These are phyloP conservation scores for Petrocephalus sullivani DNA, from an alignment of 2,797 vertebrate genomes.

Conservation along the genomic window DNA sequence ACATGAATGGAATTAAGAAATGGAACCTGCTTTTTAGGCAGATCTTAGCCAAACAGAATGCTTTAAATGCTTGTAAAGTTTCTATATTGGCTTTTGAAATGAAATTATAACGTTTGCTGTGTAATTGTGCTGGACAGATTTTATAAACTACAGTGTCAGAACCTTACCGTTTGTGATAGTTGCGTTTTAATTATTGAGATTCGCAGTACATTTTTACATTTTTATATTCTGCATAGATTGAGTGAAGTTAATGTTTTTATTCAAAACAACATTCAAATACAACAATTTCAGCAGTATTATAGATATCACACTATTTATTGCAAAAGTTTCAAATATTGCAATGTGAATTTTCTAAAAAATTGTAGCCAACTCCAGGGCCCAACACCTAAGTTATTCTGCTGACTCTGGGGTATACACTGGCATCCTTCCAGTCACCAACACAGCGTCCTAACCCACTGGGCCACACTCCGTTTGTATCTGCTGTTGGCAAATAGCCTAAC, in stretches of 20 bases:
- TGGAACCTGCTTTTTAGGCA: conserved; percentile 51
- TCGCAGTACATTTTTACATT: conserved; percentile 29
- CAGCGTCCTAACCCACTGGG: neutral
- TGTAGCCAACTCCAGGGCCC: neutral
- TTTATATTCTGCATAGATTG: neutral
- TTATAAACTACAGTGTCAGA: conserved; percentile 29
- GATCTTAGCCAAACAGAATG: conserved; percentile 43
- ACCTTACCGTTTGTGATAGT: conserved; percentile 32
- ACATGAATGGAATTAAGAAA: conserved; percentile 50
- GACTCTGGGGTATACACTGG: neutral
- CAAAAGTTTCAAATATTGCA: neutral
- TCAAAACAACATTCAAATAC: neutral
- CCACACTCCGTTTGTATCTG: neutral
- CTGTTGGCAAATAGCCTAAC: neutral
- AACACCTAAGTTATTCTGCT: neutral
- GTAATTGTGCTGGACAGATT: neutral
- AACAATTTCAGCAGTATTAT: neutral
- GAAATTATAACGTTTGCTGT: neutral
- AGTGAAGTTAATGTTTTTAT: neutral
- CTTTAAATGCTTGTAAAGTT: conserved; percentile 35
- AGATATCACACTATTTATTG: neutral
- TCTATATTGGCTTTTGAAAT: conserved; percentile 25
- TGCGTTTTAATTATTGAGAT: conserved; percentile 35
- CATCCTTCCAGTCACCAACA: neutral
- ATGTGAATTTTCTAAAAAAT: neutral